Conservation (phyloP, 2,113 vertebrate species). For the Candoia aspera region DNA sequence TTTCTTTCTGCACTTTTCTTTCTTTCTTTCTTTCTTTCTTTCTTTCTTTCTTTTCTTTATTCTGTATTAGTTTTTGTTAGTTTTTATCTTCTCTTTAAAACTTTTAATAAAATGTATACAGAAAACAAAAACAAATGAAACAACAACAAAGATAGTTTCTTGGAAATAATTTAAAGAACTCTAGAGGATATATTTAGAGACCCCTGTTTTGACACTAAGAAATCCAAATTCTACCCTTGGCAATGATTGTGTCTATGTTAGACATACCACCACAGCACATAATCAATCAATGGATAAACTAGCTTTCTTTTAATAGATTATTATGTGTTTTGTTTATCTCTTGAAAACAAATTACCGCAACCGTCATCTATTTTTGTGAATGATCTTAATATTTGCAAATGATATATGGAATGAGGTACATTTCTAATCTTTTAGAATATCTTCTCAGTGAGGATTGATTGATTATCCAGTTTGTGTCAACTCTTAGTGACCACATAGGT, state of each 20-base stretch:
- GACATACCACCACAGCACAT: not conserved
- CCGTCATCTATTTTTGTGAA: too few relatives aligned
- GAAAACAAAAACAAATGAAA: not conserved
- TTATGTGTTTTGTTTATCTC: too few relatives aligned
- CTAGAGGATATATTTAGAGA: not conserved
- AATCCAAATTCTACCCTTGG: not conserved
- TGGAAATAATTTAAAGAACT: conserved; percentile 8
- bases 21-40: not conserved
- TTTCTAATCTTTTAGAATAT: too few relatives aligned
- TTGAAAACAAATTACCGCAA: too few relatives aligned
- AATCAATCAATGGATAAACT: not conserved
- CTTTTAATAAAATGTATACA: not conserved
- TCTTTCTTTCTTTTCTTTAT: not conserved
- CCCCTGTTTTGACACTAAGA: not conserved
- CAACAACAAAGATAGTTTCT: not conserved
- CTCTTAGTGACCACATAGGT: too few relatives aligned
- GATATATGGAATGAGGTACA: too few relatives aligned
- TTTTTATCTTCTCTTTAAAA: not conserved
- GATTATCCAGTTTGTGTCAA: too few relatives aligned
- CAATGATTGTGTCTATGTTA: not conserved
- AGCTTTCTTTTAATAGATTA: not conserved
- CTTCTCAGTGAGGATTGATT: too few relatives aligned
- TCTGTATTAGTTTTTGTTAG: not conserved
- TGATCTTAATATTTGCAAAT: too few relatives aligned
- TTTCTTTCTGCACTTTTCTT: not conserved